Conservation (phyloP, 2,888 invertebrate species). For the Stenotaenia linearis region DNA sequence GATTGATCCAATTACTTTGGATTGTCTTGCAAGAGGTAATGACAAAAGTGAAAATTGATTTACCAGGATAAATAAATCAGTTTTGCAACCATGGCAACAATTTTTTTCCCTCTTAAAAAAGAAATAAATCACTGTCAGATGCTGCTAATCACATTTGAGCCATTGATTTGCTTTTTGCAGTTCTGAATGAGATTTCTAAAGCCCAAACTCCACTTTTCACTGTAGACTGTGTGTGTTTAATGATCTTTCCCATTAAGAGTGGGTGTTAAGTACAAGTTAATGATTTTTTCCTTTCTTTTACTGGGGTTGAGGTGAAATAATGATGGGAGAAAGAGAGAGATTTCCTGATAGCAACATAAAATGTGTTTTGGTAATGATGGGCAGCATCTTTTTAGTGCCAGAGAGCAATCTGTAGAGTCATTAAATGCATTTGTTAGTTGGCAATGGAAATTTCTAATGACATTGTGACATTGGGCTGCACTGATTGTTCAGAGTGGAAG, state of each 20-base stretch:
- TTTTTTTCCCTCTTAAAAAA: background rate
- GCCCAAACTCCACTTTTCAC: background rate
- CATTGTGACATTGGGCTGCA: constrained; percentile 5
- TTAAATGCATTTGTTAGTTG: constrained; percentile 2
- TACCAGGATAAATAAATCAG: no score
- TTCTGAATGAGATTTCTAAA: no score
- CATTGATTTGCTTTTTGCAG: background rate
- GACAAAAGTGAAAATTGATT: no score
- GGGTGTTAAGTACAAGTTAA: background rate
- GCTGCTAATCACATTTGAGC: background rate
- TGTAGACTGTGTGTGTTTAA: background rate
- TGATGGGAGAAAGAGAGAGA: background rate
- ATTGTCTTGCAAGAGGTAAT: no score
- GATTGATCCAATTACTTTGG: no score
- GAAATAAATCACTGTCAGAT: no score
- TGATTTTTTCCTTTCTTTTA: background rate
- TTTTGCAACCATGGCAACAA: no score
- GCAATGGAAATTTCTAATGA: constrained; percentile 1
- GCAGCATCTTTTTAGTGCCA: background rate
- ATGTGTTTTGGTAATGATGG: background rate
- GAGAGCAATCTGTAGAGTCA: background rate
- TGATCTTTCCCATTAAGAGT: background rate
- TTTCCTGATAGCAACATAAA: background rate
- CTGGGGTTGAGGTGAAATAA: background rate
- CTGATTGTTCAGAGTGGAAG: background rate